Evolutionary conservation across 1,140 invertebrate species (phyloP), one percentile per base, ranked within the genome.

Genomic region (Bombus terrestris): DNA sequence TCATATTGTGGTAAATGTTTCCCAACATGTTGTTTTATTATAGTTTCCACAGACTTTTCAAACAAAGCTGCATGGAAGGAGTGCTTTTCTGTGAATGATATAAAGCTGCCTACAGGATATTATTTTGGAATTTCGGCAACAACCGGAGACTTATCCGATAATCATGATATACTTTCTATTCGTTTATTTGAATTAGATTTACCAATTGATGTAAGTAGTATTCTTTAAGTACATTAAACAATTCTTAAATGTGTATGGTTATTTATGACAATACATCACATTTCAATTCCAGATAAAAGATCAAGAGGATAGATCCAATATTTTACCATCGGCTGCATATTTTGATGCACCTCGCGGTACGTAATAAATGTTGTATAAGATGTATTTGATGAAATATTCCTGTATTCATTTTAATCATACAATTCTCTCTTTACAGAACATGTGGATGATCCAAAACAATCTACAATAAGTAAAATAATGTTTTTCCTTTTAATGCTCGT

Each of bases 121-220:
- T 99, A 97, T 95, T 98, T 99, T 94, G 99, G 99, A 66, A 95
- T 99, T 25, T 97, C 98, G 0, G 98, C 99, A 25, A 99, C 98
- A 2, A 99, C 99, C 9, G 99, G 99, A 15, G 98, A 99, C 95
- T 95, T 99, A 73, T 98, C 97, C 72, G 99, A 99, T 96, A 99
- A 98, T 94, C 99, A 99, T 95, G 99, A 99, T 94, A 97, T 99
- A 85, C 96, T 99, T 76, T 97, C 98, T 15, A 96, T 99, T 73
- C 98, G 98, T 95, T 96, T 99, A 87, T 99, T 97, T 93, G 98
- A 99, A 94, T 95, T 99, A 78, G 98, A 99, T 92, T 93, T 96
- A 62, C 95, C 97, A 72, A 96, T 97, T 85, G 96, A 97, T 93
- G 97, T 98, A 95, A 96, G 96, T 92, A 82, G 32, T 82, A 18